These are phyloP conservation scores for Perizoma flavofasciatum DNA, from an alignment of 2,888 invertebrate species.

Conservation along the genomic window DNA sequence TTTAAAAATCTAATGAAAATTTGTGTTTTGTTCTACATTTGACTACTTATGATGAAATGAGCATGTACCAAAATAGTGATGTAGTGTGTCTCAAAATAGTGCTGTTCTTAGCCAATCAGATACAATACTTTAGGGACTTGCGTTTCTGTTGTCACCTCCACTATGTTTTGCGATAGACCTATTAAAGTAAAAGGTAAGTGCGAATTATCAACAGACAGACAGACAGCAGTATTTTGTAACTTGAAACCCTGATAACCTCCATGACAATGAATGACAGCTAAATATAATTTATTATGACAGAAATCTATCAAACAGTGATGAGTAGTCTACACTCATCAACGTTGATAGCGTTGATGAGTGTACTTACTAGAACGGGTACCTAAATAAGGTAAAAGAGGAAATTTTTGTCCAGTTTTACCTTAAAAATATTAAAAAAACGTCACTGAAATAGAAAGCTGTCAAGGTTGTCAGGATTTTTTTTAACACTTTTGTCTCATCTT, in stretches of 20 bases:
- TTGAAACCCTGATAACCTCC: slow-evolving; percentile 15
- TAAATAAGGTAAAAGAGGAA: no score
- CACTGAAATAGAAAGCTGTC: no score
- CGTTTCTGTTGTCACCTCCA: slow-evolving; percentile 29
- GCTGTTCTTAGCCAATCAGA: slow-evolving; percentile 31
- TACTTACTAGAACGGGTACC: no score
- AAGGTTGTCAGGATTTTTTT: no score
- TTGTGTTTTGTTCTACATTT: no score
- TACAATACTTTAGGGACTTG: slow-evolving; percentile 31
- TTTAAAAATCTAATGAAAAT: no score
- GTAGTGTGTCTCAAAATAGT: slow-evolving; percentile 28
- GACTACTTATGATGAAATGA: slow-evolving; percentile 2
- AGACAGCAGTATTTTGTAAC: slow-evolving; percentile 30
- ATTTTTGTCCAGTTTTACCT: no score
- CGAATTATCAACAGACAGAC: slow-evolving; percentile 13
- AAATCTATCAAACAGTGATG: no score
- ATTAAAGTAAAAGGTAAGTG: slow-evolving; percentile 24
- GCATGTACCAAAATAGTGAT: slow-evolving; percentile 21
- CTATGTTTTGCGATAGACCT: slow-evolving; percentile 31
- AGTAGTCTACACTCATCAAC: no score
- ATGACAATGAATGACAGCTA: slow-evolving; percentile 30
- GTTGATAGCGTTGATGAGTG: no score
- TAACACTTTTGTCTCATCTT: no score
- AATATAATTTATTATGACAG: not conserved
- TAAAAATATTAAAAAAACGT: no score